Percentiles rank a stretch among this genome's conserved stretches.
phyloP scores from a whole-genome alignment of 2,888 invertebrate species.

The Thymelicus sylvestris region DNA sequence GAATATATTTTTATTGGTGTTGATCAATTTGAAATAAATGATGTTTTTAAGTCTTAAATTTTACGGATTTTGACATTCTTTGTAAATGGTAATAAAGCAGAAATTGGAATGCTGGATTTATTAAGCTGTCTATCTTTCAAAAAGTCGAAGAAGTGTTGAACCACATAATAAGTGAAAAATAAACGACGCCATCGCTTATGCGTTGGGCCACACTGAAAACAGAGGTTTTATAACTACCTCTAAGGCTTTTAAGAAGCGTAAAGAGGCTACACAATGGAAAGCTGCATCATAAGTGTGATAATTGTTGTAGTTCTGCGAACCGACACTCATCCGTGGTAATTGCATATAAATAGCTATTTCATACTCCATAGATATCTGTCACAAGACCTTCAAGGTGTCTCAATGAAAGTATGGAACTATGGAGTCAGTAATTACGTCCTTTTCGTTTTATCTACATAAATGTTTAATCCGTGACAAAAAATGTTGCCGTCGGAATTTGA shows the following conservation, averaged over 20 bases:
- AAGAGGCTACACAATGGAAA: conserved; percentile 25
- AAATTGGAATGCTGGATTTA: no score
- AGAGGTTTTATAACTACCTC: conserved; percentile 4
- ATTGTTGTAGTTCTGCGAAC: conserved; percentile 18
- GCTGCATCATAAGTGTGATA: conserved; percentile 18
- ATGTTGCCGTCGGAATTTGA: no score
- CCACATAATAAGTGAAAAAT: not conserved
- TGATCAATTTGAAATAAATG: not conserved
- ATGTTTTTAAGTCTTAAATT: no score
- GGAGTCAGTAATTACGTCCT: not conserved
- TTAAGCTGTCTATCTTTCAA: no score
- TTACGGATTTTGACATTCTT: no score
- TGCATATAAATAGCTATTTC: conserved; percentile 18
- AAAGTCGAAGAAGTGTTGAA: no score
- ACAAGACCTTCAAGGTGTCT: no score
- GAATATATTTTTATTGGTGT: not conserved
- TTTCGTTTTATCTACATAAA: no score
- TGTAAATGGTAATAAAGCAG: no score
- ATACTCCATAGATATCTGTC: not conserved
- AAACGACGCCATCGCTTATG: not conserved
- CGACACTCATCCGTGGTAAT: conserved; percentile 12
- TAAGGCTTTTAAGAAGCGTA: conserved; percentile 16
- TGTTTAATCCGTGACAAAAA: no score
- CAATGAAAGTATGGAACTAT: no score
- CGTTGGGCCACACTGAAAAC: conserved; percentile 2